Conservation (phyloP, 2,888 invertebrate genomes). For the Dynastes grantii region DNA sequence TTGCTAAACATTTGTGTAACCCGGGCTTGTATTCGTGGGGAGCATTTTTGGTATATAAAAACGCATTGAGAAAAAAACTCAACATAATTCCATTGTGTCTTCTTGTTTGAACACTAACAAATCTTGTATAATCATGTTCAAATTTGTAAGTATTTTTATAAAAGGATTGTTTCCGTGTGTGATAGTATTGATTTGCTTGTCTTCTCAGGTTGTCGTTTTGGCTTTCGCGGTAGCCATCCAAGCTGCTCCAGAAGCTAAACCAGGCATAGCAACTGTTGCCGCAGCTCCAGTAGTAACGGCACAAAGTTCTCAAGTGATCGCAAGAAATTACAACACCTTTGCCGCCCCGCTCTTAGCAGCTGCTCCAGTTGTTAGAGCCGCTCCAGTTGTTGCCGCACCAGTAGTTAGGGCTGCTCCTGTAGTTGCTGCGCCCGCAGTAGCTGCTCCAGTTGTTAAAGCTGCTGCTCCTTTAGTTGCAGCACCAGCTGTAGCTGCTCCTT, state of each 20-base stretch:
- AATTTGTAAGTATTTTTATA: slow-evolving; percentile 46
- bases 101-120: slow-evolving; percentile 27
- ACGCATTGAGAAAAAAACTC: slow-evolving; percentile 18
- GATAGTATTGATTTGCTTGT: neutral
- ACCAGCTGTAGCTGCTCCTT: slow-evolving; percentile 66
- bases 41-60: slow-evolving; percentile 37
- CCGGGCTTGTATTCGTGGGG: slow-evolving; percentile 29
- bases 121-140: slow-evolving; percentile 44
- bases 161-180: neutral
- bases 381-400: slow-evolving; percentile 64
- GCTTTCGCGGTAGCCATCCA: slow-evolving; percentile 56
- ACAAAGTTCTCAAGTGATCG: slow-evolving; percentile 77
- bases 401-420: slow-evolving; percentile 66
- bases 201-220: slow-evolving; percentile 47
- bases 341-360: slow-evolving; percentile 67
- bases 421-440: slow-evolving; percentile 67
- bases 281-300: slow-evolving; percentile 71
- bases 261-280: slow-evolving; percentile 62
- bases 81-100: slow-evolving; percentile 41
- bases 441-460: slow-evolving; percentile 61
- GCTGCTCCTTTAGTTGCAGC: slow-evolving; percentile 62
- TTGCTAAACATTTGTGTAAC: slow-evolving; percentile 40
- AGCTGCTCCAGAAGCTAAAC: slow-evolving; percentile 62
- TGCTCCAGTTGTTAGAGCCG: slow-evolving; percentile 62
- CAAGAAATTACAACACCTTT: slow-evolving; percentile 77